Base-by-base conservation (phyloP, 2,113 vertebrate species). In the Paratilapia polleni region DNA sequence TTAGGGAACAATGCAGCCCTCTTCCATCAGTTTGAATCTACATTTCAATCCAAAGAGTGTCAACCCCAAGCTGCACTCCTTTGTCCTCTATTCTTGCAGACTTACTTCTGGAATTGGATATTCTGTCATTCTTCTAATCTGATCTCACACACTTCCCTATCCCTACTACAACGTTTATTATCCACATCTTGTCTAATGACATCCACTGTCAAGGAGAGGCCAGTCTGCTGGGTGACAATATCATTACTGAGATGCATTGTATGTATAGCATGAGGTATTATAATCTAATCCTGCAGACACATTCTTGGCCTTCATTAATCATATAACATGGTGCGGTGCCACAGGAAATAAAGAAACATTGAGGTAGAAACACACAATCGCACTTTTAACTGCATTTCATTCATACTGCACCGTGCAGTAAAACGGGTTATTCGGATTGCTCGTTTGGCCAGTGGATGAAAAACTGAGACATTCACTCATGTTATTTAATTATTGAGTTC, bases 241-340 rank as follows among this genome's bases (percentile, higher is more conserved):
- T 38, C 68, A 87, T 88, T 77, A 79, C 15, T 66, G 75, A 80
- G 66, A 85, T 64, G 43, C 28, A 73, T 11, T 4, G 20, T 80
- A 78, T 80, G 76, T 78, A 74, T 49, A 76, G 22, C 68, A 78
- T 73, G 31, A 75, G 36, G 41, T 62, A 54, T 13, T 54, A 49
- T 63, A 57, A 87, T 81, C 60, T 80, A 85, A 88, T 86, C 52
- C 75, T 36, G 41, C 2, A 8, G 79, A 84, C 52, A 57, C 6
- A 22, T 63, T 38, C 49, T 70, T 88, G 82, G 88, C 85, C 74
- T 90, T 91, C 54, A 83, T 31, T 83, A 76, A 59, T 60, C 60
- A 41, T 34, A 24, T 41, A 59, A 76, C 63, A 36, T 49, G 38
- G 24, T 31, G 57, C 20, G 20, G 77, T 17, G 12, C 20, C 57